Conservation (phyloP, 2,113 vertebrate genomes). For the Bos indicus region DNA sequence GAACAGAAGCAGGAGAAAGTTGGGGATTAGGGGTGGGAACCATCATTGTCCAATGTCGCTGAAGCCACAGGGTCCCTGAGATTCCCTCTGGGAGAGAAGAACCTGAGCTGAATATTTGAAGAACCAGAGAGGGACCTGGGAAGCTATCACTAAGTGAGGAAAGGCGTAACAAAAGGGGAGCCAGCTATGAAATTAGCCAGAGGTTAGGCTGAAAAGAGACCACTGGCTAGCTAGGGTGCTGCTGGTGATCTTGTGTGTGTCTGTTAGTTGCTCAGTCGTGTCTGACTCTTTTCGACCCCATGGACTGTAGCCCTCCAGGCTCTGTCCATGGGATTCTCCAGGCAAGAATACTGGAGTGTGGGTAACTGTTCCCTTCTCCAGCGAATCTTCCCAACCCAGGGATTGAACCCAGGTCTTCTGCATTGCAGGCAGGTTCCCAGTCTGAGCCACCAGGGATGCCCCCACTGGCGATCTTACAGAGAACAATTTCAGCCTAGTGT, state of each 20-base stretch:
- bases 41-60: background rate
- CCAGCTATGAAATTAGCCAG: background rate
- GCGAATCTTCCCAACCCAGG: background rate
- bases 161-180: background rate
- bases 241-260: background rate
- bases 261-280: background rate
- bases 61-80: background rate
- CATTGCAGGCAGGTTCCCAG: background rate
- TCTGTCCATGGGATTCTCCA: background rate
- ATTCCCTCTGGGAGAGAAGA: background rate
- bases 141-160: background rate
- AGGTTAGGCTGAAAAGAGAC: background rate
- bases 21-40: background rate
- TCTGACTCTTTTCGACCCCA: background rate
- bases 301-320: background rate
- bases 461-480: background rate
- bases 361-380: background rate
- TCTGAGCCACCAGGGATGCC: background rate
- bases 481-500: background rate
- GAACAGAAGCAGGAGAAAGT: background rate
- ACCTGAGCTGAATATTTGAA: background rate
- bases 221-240: background rate
- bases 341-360: background rate
- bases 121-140: background rate
- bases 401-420: background rate